Evolutionary conservation across 2,113 vertebrate species (phyloP), one percentile per base, ranked within the genome.

Genomic region (Opisthocomus hoazin): DNA sequence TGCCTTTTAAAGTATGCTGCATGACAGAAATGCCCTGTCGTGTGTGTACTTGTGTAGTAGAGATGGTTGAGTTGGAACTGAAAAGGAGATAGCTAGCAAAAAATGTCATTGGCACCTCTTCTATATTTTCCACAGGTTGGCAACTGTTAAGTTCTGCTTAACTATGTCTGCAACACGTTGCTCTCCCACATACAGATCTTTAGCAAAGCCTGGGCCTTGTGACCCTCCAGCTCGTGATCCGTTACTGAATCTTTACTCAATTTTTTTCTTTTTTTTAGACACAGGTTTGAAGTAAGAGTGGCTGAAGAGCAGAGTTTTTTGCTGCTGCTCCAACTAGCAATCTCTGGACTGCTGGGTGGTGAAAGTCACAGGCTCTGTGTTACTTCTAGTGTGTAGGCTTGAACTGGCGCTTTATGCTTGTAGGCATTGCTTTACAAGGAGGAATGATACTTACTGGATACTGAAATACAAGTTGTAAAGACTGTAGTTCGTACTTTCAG

Each of bases 31-130:
- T 22, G 22, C 45, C 32, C 17, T 80, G 50, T 65, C 1, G 1
- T 41, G 32, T 61, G 36, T 78, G 61, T 41, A 1, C 37, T 69
- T 57, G 17, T 54, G 32, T 32, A 50, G 56, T 10, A 56, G 41
- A 39, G 64, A 10, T 65, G 66, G 82, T 76, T 68, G 69, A 91
- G 23, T 65, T 83, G 1, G 2, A 66, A 15, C 53, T 43, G 46
- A 41, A 51, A 57, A 27, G 41, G 18, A 8, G 6, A 34, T 73
- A 76, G 36, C 29, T 57, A 80, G 32, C 12, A 50, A 54, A 83
- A 88, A 57, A 13, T 29, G 36, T n/a, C 34, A 21, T 37, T 0
- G 0, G 4, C 26, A 11, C 37, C 8, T 48, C 15, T 18, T 69
- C 15, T 26, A 4, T 73, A 20, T 85, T 78, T 92, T 50, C 37